Base-by-base conservation (phyloP, 2,888 invertebrate genomes). In the Drosophila gaucha region DNA sequence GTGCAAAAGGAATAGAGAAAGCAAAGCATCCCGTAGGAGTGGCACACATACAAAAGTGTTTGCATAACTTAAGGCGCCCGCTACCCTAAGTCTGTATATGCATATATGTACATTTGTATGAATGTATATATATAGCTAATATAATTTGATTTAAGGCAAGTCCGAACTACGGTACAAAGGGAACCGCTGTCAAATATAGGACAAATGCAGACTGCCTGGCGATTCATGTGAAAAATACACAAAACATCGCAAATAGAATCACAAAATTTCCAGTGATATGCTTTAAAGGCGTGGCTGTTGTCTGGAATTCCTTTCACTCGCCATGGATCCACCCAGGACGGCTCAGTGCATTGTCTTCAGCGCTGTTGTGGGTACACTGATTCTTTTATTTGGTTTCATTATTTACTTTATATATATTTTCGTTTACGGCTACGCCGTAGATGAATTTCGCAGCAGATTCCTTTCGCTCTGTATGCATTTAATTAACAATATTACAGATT, bases 11-110 rank as follows among this genome's bases (percentile, higher is more conserved):
- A 80, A 80, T 80, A 80, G 80, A 83, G 80, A 80, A 80, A 80
- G 83, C 78, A 80, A 83, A 80, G 80, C 80, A 80, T 83, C 80
- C 80, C 67, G 80, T 69, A 80, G 80, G 80, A 80, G 80, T 80
- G 84, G 84, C 80, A 68, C 80, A 77, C 78, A 69, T 72, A 80
- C 72, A 77, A 83, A 77, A 84, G 78, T 80, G 80, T 84, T 80
- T 80, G 80, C 80, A 80, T 80, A 84, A 80, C 80, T 84, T 80
- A 78, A 75, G 59, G 67, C 76, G 44, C 46, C 49, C 67, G 47
- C 47, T 51, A 43, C 33, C 54, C 50, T 41, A 26, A 22, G 14
- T 14, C 10, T n/a, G 9, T 30, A 33, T 35, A 33, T 16, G 10
- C 50, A 44, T 14, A 36, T 35, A 22, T 14, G n/a, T 47, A 30